Evolutionary conservation across 2,888 invertebrate species (phyloP).

Genomic region (Bellardia bayeri): DNA sequence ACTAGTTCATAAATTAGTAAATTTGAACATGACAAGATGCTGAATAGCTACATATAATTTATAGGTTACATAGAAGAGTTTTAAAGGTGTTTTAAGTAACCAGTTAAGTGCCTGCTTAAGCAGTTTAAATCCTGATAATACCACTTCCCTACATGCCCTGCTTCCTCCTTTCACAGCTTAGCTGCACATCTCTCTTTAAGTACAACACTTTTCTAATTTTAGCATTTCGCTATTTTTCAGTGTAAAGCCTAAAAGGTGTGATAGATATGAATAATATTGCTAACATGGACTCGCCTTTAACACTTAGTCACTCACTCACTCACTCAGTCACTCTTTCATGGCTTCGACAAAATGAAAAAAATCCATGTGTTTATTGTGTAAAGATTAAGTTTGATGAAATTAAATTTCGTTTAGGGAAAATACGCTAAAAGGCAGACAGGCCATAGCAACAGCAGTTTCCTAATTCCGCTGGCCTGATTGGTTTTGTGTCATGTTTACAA

Average conservation of each 20-base stretch:
- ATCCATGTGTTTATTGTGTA: background rate
- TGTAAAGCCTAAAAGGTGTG: conserved; percentile 40
- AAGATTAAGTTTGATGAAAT: conserved; percentile 21
- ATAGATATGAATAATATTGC: conserved; percentile 41
- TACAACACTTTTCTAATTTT: background rate
- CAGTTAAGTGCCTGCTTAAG: conserved; percentile 17
- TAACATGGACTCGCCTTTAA: conserved; percentile 47
- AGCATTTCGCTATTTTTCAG: background rate
- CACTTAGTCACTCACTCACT: background rate
- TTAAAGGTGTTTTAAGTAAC: conserved; percentile 36
- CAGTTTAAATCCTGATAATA: background rate
- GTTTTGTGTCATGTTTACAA: conserved; percentile 47
- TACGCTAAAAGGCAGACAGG: background rate
- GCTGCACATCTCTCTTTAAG: background rate
- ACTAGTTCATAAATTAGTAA: background rate
- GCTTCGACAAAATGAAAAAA: background rate
- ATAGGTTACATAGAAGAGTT: background rate
- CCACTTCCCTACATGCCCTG: background rate
- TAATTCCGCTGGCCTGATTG: background rate
- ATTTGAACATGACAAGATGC: no score
- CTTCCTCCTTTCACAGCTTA: conserved; percentile 24
- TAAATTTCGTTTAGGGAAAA: conserved; percentile 34
- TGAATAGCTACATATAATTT: no score
- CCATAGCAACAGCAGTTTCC: background rate
- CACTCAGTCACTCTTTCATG: background rate